Evolutionary conservation across 2,797 vertebrate species (phyloP).

Genomic region (Pangasius krempfi): DNA sequence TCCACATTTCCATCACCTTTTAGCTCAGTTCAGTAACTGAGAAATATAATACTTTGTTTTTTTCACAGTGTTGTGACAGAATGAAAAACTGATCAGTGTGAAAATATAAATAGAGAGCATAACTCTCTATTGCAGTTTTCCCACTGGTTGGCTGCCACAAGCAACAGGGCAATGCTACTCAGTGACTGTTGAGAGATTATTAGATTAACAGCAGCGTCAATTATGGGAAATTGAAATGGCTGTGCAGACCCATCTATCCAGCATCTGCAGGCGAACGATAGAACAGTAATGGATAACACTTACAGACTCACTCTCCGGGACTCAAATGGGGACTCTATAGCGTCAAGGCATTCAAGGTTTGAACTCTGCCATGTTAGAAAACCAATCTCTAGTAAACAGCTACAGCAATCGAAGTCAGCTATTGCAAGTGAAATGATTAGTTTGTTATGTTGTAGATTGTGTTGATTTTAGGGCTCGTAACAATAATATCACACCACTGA

Average conservation of each 20-base stretch:
- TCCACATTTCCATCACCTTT: neutral
- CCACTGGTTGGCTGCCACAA: too few species aligned
- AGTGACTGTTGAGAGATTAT: neutral
- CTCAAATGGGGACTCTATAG: too few species aligned
- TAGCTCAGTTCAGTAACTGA: neutral
- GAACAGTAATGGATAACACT: neutral
- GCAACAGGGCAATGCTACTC: neutral
- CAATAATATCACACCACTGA: too few species aligned
- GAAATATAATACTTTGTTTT: neutral
- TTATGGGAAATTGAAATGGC: neutral
- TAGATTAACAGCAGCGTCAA: neutral
- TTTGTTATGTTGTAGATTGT: neutral
- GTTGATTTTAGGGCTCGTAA: neutral
- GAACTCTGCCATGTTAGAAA: neutral
- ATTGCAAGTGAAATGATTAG: neutral
- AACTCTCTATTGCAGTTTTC: neutral
- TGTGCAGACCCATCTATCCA: too few species aligned
- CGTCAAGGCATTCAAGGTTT: too few species aligned
- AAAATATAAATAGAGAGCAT: neutral
- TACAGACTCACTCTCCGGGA: too few species aligned
- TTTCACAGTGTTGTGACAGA: neutral
- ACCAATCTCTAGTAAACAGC: neutral
- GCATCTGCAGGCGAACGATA: neutral
- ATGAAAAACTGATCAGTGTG: neutral
- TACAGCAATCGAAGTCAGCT: too few species aligned